Conservation (phyloP, 2,888 invertebrate genomes). For the Dysmachus trigonus region DNA sequence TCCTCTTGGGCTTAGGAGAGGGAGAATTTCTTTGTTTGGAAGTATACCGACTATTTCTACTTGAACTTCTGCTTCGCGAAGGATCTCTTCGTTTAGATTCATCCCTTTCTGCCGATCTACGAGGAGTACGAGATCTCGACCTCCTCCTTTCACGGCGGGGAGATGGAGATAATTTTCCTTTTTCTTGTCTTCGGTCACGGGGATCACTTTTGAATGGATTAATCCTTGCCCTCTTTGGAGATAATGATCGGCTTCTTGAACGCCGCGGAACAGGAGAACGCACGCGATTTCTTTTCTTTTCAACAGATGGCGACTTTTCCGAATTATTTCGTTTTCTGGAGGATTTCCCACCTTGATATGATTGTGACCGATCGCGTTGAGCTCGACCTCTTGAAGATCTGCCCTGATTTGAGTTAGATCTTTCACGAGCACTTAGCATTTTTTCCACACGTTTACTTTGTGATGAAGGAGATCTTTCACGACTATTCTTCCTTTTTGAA, state of each 20-base stretch:
- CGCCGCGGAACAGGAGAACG: background rate
- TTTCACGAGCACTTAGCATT: background rate
- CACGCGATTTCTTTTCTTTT: background rate
- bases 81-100: slow-evolving; percentile 48
- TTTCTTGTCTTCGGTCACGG: slow-evolving; percentile 23
- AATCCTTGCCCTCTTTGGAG: slow-evolving; percentile 29
- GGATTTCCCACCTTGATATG: slow-evolving; percentile 15
- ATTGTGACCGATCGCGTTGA: slow-evolving; percentile 23
- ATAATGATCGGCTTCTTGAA: slow-evolving; percentile 41
- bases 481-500: background rate
- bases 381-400: background rate
- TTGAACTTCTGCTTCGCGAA: slow-evolving; percentile 54
- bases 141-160: slow-evolving; percentile 55
- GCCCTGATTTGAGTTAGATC: background rate
- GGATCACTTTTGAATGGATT: slow-evolving; percentile 42
- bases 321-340: background rate
- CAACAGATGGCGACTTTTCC: background rate
- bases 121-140: slow-evolving; percentile 45
- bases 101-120: slow-evolving; percentile 48
- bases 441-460: background rate
- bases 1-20: slow-evolving; percentile 40
- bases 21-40: slow-evolving; percentile 34
- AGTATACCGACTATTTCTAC: slow-evolving; percentile 57
- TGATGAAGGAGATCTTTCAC: background rate
- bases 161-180: slow-evolving; percentile 57